Evolutionary conservation across 23 tunicate species (phyloP), one percentile per base, ranked within the genome.

Genomic region (Halocynthia aurantium): DNA sequence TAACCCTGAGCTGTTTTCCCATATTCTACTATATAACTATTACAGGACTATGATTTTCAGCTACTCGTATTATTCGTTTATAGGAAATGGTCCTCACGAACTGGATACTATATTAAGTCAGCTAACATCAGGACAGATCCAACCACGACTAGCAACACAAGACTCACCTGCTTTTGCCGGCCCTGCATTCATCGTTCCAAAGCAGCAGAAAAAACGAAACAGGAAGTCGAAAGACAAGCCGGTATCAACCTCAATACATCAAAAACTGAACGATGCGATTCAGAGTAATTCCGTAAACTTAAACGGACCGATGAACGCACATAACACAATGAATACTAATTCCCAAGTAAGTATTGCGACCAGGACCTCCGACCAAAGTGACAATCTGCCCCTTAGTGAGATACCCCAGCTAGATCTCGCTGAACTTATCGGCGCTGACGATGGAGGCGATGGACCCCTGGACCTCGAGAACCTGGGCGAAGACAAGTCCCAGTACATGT

Each of bases 181-280:
- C 64, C 55, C 9, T 74, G 78, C 56, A 0, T 74, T 74, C 22
- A 64, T 72, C 50, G 61, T 64, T 15, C 55, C 77, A 50, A 71
- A 82, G 13, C 56, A 84, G 10, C 58, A 78, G 40, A 81, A 81
- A 72, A 87, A 76, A 55, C 62, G 85, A 18, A 72, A 57, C 63
- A 76, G 88, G 60, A 84, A 81, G 63, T 52, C 85, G 9, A 89
- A 89, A 70, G 96, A 89, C 10, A 84, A 89, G 71, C 44, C 44
- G 44, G 44, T 31, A 31, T 31, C 44, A 31, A 31, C 44, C 44
- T 31, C 44, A 31, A 31, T 31, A 31, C 44, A 31, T 31, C 44
- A 31, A 4, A 31, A 31, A 31, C 44, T 31, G 44, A 74, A 56
- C 31, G 22, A 67, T 67, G 72, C 20, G 15, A 19, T n/a, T 31